Evolutionary conservation across 2,113 vertebrate genomes (phyloP), one percentile per base, ranked within the genome.

Genomic region (Galemys pyrenaicus): DNA sequence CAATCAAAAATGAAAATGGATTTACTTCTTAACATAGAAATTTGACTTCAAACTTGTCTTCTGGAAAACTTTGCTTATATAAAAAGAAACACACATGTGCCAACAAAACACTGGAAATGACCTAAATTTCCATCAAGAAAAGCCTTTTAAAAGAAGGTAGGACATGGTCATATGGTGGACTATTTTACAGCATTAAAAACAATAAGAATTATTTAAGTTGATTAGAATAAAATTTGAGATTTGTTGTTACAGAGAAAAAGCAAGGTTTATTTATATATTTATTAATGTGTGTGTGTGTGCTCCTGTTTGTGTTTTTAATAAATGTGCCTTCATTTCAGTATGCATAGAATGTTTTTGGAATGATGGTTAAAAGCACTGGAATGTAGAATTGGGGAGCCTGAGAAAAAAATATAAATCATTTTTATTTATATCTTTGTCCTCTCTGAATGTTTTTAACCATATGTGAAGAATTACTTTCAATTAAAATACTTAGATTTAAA

Each of bases 401-500:
- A 56, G 9, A n/a, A 19, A 7, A 19, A 5, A 89, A 4, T n/a
- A n/a, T n/a, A 67, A 71, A 74, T 6, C 22, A 0, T 64, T 78
- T 93, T 80, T 60, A 77, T 54, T 46, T 74, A 56, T n/a, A 49
- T 32, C 39, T 17, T 78, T 71, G 83, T 54, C 6, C 17, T 65
- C 30, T 78, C 32, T 73, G 68, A 78, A 86, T 77, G 54, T 83
- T 82, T 90, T 89, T 84, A 44, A n/a, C 30, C 51, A 24, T 30
- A 68, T 30, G 12, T 67, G 4, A 75, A 74, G 30, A 17, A 75
- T 35, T 41, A 65, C 20, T 87, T 74, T 92, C 26, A 74, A 85
- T 54, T 80, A 28, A 51, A 30, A 85, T 6, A 24, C n/a, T 74
- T 83, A 73, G 39, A 83, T 46, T 87, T 89, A 78, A 92, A 92